Base-by-base conservation (phyloP, 2,888 invertebrate genomes). In the Electrophaes corylata region DNA sequence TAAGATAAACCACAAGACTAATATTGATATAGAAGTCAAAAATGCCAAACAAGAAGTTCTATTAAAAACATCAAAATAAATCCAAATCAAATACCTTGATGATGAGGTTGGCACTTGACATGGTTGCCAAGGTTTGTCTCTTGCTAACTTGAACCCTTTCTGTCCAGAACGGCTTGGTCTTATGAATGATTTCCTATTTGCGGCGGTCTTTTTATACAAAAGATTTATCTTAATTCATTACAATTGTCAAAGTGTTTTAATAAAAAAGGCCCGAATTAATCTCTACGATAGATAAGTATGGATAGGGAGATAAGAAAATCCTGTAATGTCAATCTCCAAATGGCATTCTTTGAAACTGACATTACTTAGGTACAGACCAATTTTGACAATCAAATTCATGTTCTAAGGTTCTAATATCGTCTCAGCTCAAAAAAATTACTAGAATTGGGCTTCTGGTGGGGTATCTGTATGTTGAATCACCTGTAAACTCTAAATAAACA, bases 141-240 rank as follows among this genome's bases (percentile, higher is more conserved):
- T 1, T 4, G 14, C 33, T 3, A 40, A 16, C 14, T 41, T 31
- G 44, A 45, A 41, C 51, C 50, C 57, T 60, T 49, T 51, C 48
- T 55, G 18, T 33, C 46, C 12, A 18, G 33, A 60, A 50, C 37
- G 47, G 18, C 43, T 37, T 11, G 20, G 46, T 64, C 71, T 71
- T 75, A 67, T 85, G 82, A 79, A 75, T 67, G 51, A 61, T 57
- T 70, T 65, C 55, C 55, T 45, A 48, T 56, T 60, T 60, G 47
- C 8, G 56, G 57, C 62, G 47, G 68, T 71, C 81, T 78, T 83
- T 86, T 87, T 88, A 88, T 89, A 88, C 76, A 64, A 26, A 23
- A 58, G 70, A 69, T 66, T 60, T 47, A 84, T 83, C 82, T 70
- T 69, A 75, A 76, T 73, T 73, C 69, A 61, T 71, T 67, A 75